Percentiles rank a stretch among this genome's conserved stretches.
phyloP scores from a whole-genome alignment of 92 coral and sea anemone species.

The Chrysogorgia sp. region DNA sequence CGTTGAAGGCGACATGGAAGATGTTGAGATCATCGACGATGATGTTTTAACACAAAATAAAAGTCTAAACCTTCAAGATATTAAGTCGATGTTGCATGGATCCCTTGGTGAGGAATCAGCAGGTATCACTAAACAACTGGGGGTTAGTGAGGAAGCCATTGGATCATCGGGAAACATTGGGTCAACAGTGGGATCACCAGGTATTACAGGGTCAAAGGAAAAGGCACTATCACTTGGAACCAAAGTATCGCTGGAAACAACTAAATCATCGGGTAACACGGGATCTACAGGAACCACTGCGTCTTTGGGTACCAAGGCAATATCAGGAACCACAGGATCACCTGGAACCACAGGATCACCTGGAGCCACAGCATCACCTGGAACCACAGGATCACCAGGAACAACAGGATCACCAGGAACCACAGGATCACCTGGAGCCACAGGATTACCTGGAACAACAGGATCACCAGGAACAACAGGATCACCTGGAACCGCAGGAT shows the following conservation, averaged over 20 bases:
- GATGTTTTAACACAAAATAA: neutral
- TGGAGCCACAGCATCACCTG: neutral
- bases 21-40: slow-evolving; percentile 35
- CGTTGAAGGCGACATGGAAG: slow-evolving; percentile 3
- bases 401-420: neutral
- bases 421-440: neutral
- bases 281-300: neutral
- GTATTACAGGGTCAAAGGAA: neutral
- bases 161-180: neutral
- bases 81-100: neutral
- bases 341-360: neutral
- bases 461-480: neutral
- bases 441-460: neutral
- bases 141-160: no score
- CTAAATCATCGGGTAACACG: neutral
- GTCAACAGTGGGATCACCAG: neutral
- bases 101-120: neutral
- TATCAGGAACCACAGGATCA: neutral
- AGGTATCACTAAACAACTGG: neutral
- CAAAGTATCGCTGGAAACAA: neutral
- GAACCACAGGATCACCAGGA: slow-evolving; percentile 2
- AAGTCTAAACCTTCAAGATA: neutral
- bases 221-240: no score
- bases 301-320: neutral
- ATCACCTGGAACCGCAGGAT: neutral